Conservation (phyloP, 2,888 invertebrate species). For the Drosophila kambysellisi region DNA sequence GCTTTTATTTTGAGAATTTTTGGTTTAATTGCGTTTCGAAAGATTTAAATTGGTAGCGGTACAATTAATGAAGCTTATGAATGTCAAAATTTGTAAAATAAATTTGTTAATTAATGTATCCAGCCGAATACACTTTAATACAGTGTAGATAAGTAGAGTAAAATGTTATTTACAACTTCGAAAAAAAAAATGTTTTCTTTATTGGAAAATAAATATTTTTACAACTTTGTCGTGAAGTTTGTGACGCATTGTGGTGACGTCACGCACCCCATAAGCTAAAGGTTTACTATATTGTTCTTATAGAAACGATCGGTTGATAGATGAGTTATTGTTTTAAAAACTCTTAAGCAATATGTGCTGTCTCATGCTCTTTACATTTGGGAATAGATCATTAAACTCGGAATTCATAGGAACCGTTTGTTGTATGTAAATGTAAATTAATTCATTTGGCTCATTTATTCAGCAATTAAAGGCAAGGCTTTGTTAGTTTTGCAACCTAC, state of each 20-base stretch:
- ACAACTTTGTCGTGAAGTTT: no score
- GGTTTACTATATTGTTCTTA: not conserved
- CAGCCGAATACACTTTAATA: not conserved
- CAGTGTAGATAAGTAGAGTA: not conserved
- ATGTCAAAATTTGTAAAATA: not conserved
- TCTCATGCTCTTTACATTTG: no score
- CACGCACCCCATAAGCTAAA: not conserved
- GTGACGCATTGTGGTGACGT: no score
- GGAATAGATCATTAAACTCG: no score
- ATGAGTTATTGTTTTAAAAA: not conserved
- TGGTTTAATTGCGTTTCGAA: slow-evolving; percentile 22
- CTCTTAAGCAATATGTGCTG: not conserved
- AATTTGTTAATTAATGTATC: not conserved
- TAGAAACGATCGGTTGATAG: not conserved
- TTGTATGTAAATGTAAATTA: no score
- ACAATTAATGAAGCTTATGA: slow-evolving; percentile 9
- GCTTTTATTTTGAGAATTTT: slow-evolving; percentile 12
- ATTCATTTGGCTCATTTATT: no score
- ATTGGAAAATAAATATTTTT: no score
- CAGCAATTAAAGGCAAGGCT: slow-evolving; percentile 25
- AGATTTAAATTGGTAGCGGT: slow-evolving; percentile 5
- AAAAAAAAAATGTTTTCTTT: no score
- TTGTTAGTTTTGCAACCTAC: not conserved
- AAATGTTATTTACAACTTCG: not conserved
- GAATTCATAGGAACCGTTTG: no score